Evolutionary conservation across 2,797 vertebrate genomes (phyloP), one percentile per base, ranked within the genome.

Genomic region (Scleropages formosus): DNA sequence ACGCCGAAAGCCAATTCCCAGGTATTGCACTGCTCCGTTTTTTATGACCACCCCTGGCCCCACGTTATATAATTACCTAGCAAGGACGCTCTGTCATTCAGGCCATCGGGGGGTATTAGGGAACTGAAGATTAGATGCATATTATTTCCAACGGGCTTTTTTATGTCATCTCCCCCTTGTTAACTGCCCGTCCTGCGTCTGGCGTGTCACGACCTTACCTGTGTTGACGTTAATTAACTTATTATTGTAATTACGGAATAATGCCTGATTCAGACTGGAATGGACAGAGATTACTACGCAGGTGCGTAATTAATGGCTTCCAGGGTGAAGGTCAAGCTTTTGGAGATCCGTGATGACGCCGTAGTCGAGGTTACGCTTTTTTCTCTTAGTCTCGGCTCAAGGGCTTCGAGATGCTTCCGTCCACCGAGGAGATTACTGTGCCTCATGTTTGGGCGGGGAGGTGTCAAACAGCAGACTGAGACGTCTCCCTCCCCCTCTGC

Each of bases 21-120:
- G 88, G 91, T 90, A 92, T 91, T 90, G 90, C 88, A 93, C 89
- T 90, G 85, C 85, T 90, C 88, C 88, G 88, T 88, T 89, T 91
- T 94, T 93, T 92, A 93, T 89, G 91, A 89, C 88, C 80, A 82
- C 86, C 47, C 67, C 67, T 67, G 47, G 10, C 20, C 9, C 46
- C 66, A 22, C 7, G 39, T 89, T 90, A 92, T 92, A 92, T 92
- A 93, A 93, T 93, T 92, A 92, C 86, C 84, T 85, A 67, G 82
- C 92, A 94, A 93, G 92, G 92, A 86, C 91, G 89, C 84, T 87
- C 80, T 73, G 91, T 92, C 91, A 91, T 93, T 93, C 89, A 91
- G 89, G 83, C 80, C 49, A 56, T 18, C 53, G 12, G 79, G 1
- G n/a, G 73, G 73, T 61, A 81, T 67, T 12, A 31, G 79, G 65